Evolutionary conservation across 2,888 invertebrate species (phyloP), one percentile per base, ranked within the genome.

Genomic region (Platypus cylindrus): DNA sequence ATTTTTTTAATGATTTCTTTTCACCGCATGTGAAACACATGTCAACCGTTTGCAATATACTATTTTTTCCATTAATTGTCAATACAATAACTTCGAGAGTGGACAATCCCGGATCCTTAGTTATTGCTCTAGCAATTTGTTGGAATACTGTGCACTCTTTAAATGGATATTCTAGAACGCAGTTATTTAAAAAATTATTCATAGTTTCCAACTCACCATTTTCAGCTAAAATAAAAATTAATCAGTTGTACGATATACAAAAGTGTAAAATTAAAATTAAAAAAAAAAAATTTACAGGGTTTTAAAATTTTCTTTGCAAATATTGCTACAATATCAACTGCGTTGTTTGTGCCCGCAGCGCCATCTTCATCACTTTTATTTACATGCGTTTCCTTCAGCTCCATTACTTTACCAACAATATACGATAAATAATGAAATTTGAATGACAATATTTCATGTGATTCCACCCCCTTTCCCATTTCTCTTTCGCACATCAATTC

Each of bases 381-480:
- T 2, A 50, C 50, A 48, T 75, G 77, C 47, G 73, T 72, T 45
- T 78, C 78, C 48, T 73, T 72, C 43, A 76, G 75, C 49, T 76
- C 78, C 41, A 73, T 60, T 32, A 82, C 69, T 63, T 83, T 81
- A 20, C 67, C 68, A n/a, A 83, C 66, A 35, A 87, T 68, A 59
- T 75, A 83, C 16, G 75, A 68, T 3, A 89, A 62, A 53, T 87
- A 86, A 58, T 91, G 87, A 56, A 80, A 83, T 60, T 93, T 93
- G 47, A 89, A 83, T 8, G 87, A 78, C 73, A 90, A 79, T 16
- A 90, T 73, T 66, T 93, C 93, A 55, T 95, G 94, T 1, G 78
- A 75, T 44, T 91, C 86, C 23, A 72, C 66, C 20, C 78, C 78
- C 50, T 76, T 66, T 43, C 84, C 81, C 77, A 93, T 85, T 65